Percentiles rank a stretch among this genome's conserved stretches.
Conservation (phyloP, 2,888 invertebrate species). For the Drosophila formosana region DNA sequence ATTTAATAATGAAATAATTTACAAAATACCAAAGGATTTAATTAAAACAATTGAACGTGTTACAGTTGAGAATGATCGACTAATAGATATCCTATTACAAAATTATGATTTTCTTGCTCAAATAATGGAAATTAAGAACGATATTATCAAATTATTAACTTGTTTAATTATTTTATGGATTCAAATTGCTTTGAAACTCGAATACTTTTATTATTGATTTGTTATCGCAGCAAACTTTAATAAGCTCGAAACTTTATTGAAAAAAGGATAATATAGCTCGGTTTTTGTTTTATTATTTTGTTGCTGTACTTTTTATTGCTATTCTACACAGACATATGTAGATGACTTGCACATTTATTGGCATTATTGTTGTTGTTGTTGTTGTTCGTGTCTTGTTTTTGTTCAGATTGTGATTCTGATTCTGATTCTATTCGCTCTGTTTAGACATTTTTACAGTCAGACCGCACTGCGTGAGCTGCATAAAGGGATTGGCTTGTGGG, state of each 20-base stretch:
- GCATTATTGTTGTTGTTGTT: slow-evolving; percentile 44
- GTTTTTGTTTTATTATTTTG: background rate
- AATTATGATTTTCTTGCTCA: background rate
- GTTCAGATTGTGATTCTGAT: slow-evolving; percentile 41
- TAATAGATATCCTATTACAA: background rate
- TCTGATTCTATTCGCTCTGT: slow-evolving; percentile 52
- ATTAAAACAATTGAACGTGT: slow-evolving; percentile 14
- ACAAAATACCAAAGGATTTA: slow-evolving; percentile 12
- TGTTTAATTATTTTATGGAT: background rate
- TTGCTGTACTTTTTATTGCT: slow-evolving; percentile 16
- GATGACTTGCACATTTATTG: slow-evolving; percentile 48
- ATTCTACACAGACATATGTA: slow-evolving; percentile 18
- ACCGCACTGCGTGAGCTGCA: slow-evolving; percentile 49
- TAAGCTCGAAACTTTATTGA: background rate
- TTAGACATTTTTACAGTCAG: slow-evolving; percentile 68
- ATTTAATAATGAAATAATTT: slow-evolving; percentile 36
- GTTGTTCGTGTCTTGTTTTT: slow-evolving; percentile 34
- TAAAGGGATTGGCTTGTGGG: slow-evolving; percentile 45
- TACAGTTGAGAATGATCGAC: background rate
- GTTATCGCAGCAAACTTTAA: no score
- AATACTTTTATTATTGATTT: background rate
- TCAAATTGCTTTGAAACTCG: no score
- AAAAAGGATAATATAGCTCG: background rate
- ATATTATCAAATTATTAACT: background rate
- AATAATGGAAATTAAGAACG: background rate